Evolutionary conservation across 2,888 invertebrate genomes (phyloP).

Genomic region (Pelosia muscerda): DNA sequence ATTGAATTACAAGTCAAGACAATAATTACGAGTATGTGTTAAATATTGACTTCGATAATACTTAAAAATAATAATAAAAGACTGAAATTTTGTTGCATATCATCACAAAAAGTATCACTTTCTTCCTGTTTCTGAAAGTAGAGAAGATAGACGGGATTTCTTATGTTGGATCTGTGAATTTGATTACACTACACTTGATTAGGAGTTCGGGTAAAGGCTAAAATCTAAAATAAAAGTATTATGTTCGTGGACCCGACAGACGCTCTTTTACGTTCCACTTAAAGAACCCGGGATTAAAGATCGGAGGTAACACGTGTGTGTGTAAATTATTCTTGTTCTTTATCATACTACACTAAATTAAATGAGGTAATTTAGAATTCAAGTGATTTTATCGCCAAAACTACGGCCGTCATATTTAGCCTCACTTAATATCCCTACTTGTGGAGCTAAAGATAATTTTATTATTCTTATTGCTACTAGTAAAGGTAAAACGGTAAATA

Average conservation of each 20-base stretch:
- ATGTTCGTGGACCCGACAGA: too few species aligned
- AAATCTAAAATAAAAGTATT: not conserved
- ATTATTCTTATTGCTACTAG: not conserved
- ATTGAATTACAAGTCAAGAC: conserved; percentile 2
- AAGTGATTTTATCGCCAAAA: not conserved
- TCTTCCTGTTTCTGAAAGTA: not conserved
- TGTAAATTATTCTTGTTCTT: not conserved
- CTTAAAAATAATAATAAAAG: too few species aligned
- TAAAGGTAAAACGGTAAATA: not conserved
- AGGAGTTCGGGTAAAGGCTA: not conserved
- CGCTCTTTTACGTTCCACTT: not conserved
- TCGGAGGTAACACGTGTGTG: not conserved
- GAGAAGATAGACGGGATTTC: too few species aligned
- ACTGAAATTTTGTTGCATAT: not conserved
- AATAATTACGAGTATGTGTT: not conserved
- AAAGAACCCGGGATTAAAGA: not conserved
- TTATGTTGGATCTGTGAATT: too few species aligned
- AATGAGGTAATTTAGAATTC: not conserved
- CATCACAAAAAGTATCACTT: not conserved
- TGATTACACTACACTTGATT: too few species aligned
- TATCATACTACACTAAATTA: not conserved
- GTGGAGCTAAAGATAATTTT: not conserved
- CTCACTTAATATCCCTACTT: not conserved
- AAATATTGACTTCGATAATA: not conserved
- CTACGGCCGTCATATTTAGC: not conserved